Conservation (phyloP, 2,113 vertebrate genomes). For the Numenius arquata region DNA sequence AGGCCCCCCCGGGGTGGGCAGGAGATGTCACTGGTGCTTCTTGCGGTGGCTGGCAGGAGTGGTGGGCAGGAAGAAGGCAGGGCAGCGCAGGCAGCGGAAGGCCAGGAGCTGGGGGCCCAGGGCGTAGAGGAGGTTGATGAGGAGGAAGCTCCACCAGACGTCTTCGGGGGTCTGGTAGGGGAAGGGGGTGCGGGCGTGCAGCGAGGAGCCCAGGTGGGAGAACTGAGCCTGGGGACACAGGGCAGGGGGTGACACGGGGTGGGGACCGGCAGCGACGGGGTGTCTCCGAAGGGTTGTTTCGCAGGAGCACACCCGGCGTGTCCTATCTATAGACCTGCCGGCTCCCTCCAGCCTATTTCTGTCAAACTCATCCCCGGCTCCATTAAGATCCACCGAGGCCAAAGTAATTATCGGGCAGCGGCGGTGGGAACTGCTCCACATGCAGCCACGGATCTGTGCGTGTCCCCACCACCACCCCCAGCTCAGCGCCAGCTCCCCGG, state of each 20-base stretch:
- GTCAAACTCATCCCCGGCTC: not conserved
- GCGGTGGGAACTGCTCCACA: not conserved
- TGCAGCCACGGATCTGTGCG: fast-evolving
- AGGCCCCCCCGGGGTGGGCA: not conserved
- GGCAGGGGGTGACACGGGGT: not conserved
- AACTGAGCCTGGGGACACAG: conserved; percentile 81
- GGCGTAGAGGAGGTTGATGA: conserved; percentile 75
- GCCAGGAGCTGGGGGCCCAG: conserved; percentile 79
- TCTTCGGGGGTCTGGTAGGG: conserved; percentile 82
- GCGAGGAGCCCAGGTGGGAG: conserved; percentile 81
- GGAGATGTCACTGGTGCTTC: conserved; percentile 72
- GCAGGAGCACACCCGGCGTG: not conserved
- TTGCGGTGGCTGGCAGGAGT: conserved; percentile 57
- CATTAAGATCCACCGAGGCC: not conserved
- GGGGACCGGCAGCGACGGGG: fast-evolving
- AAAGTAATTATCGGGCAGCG: not conserved
- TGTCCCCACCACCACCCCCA: no score
- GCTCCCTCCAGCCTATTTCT: not conserved
- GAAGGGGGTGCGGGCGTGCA: conserved; percentile 81
- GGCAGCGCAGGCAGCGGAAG: conserved; percentile 73
- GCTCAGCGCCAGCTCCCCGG: fast-evolving
- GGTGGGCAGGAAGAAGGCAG: conserved; percentile 77
- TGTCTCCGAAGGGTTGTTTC: not conserved
- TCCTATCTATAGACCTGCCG: not conserved
- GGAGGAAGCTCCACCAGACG: conserved; percentile 69